A percentile compares a stretch with the other conserved stretches of the same genome.
Conservation (phyloP, 2,113 vertebrate species). For the Chaetodon trifascialis region DNA sequence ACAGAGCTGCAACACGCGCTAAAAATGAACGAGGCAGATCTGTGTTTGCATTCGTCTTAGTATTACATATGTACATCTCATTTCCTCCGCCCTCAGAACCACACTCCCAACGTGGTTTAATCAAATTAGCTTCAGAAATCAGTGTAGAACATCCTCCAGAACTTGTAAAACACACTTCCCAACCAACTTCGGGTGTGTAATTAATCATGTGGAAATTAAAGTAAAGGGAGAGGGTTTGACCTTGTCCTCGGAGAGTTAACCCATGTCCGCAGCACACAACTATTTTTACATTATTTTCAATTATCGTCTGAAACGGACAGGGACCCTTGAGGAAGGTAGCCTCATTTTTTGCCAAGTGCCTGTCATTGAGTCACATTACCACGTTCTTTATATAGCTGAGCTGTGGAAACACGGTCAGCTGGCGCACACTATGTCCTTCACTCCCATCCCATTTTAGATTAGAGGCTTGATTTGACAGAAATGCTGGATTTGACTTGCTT, state of each 20-base stretch:
- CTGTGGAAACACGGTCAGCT: conserved; percentile 56
- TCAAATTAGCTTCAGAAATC: conserved; percentile 46
- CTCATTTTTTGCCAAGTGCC: conserved; percentile 76
- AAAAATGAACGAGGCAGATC: not conserved
- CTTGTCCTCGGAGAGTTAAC: conserved; percentile 80
- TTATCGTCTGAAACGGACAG: conserved; percentile 80
- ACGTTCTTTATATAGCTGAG: conserved; percentile 72
- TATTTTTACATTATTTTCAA: conserved; percentile 87
- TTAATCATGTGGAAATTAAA: conserved; percentile 84
- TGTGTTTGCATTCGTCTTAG: conserved; percentile 23
- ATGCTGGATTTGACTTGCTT: conserved; percentile 5
- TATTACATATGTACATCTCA: conserved; percentile 36
- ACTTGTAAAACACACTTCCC: conserved; percentile 72
- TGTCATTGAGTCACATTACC: conserved; percentile 75
- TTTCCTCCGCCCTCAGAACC: conserved; percentile 30
- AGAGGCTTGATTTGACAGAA: conserved; percentile 27
- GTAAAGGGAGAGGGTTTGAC: conserved; percentile 75
- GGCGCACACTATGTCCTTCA: conserved; percentile 47
- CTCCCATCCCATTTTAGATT: conserved; percentile 26
- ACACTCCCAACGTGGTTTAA: conserved; percentile 22
- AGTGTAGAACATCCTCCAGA: conserved; percentile 43
- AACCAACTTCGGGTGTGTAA: conserved; percentile 66
- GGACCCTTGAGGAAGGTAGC: conserved; percentile 77
- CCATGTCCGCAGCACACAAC: conserved; percentile 70
- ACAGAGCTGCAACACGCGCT: not conserved